Evolutionary conservation across 2,888 invertebrate genomes (phyloP).

Genomic region (Pyrrhia umbra): DNA sequence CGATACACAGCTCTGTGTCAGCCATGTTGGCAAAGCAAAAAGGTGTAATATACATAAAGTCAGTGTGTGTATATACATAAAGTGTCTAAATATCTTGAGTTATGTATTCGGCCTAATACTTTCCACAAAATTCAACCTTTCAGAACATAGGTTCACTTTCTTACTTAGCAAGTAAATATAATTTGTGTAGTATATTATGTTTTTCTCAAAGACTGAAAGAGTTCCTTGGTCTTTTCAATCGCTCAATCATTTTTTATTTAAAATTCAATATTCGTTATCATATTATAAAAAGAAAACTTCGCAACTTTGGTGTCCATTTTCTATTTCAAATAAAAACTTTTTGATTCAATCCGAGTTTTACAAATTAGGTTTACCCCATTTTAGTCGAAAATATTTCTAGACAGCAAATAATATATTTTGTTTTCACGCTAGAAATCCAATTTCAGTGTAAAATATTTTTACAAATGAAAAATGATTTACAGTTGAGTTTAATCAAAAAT

Average conservation of each 20-base stretch:
- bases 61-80: too few species aligned
- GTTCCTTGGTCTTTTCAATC: too few species aligned
- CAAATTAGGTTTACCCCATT: slow-evolving; percentile 27
- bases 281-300: slow-evolving; percentile 36
- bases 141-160: too few species aligned
- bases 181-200: too few species aligned
- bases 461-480: background rate
- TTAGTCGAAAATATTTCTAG: background rate
- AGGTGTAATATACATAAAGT: too few species aligned
- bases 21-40: too few species aligned
- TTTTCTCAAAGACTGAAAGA: too few species aligned
- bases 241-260: slow-evolving; percentile 22
- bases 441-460: background rate
- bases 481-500: background rate
- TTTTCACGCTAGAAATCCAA: background rate
- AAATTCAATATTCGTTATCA: slow-evolving; percentile 32
- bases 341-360: slow-evolving; percentile 29
- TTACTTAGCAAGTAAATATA: too few species aligned
- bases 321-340: slow-evolving; percentile 30
- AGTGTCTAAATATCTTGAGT: too few species aligned
- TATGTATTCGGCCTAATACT: too few species aligned
- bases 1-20: too few species aligned
- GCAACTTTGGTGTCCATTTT: slow-evolving; percentile 36
- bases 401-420: background rate
- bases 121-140: too few species aligned